Evolutionary conservation across 2,113 vertebrate genomes (phyloP).

Genomic region (Rhinopomastus cyanomelas): DNA sequence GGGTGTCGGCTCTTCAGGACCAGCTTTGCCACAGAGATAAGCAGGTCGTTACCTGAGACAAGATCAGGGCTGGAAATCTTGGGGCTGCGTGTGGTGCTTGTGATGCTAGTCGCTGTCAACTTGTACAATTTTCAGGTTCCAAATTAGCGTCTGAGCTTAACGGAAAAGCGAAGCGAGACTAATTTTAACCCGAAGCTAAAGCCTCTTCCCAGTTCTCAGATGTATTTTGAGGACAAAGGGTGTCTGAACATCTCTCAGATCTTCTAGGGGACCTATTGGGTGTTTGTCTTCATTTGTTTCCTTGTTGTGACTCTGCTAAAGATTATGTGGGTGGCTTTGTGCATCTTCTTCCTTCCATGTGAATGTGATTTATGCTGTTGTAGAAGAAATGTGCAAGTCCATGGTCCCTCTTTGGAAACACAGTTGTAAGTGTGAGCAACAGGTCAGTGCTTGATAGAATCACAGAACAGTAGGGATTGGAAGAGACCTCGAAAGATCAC

Average conservation of each 20-base stretch:
- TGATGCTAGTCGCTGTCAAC: not conserved
- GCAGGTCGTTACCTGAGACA: not conserved
- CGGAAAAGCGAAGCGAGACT: not conserved
- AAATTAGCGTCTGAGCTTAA: not conserved
- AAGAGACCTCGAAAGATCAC: no score
- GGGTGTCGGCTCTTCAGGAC: not conserved
- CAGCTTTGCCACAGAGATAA: constrained; percentile 12
- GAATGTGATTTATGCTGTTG: not conserved
- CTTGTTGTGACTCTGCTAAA: not conserved
- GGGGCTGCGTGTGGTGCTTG: not conserved
- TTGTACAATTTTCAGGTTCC: not conserved
- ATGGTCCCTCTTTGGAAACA: not conserved
- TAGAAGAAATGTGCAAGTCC: not conserved
- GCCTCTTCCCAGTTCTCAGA: not conserved
- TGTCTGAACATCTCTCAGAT: not conserved
- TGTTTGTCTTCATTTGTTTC: not conserved
- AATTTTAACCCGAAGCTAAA: not conserved
- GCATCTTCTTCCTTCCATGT: not conserved
- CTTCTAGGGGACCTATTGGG: not conserved
- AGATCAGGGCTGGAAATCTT: not conserved
- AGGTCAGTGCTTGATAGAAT: not conserved
- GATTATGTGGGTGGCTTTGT: not conserved
- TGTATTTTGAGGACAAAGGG: not conserved
- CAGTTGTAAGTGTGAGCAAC: not conserved
- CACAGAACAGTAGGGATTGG: no score